Percentiles rank a stretch among this genome's conserved stretches.
Evolutionary conservation across 2,797 vertebrate genomes (phyloP).

Genomic region (Adelosebastes latens): DNA sequence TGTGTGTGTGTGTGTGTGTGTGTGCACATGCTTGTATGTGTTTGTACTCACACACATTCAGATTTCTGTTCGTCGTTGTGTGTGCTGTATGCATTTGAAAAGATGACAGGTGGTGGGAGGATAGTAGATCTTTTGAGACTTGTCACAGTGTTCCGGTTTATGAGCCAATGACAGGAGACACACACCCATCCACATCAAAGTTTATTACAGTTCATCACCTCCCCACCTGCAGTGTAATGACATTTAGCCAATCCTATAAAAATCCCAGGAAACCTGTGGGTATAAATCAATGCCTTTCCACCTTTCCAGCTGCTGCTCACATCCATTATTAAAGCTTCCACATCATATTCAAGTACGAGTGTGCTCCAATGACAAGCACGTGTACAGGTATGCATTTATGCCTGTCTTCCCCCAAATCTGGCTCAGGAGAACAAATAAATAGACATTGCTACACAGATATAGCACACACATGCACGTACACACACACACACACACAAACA

Average conservation of each 20-base stretch:
- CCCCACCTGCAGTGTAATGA: constrained; percentile 85
- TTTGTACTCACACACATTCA: constrained; percentile 28
- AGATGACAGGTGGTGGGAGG: constrained; percentile 70
- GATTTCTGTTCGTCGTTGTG: constrained; percentile 27
- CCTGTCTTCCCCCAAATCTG: constrained; percentile 43
- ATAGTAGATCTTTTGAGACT: constrained; percentile 76
- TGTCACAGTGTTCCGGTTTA: constrained; percentile 77
- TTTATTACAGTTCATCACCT: constrained; percentile 87
- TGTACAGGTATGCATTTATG: constrained; percentile 48
- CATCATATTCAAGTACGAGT: constrained; percentile 71
- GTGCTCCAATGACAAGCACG: constrained; percentile 57
- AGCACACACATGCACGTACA: neutral
- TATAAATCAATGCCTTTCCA: constrained; percentile 84
- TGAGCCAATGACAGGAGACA: constrained; percentile 78
- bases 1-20: neutral
- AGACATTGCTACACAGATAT: neutral
- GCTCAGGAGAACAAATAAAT: constrained; percentile 57
- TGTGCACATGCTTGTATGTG: neutral
- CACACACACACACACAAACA: constrained; percentile 16
- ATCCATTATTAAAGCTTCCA: constrained; percentile 84
- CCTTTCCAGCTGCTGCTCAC: constrained; percentile 81
- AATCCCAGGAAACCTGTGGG: constrained; percentile 83
- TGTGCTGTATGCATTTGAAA: constrained; percentile 47
- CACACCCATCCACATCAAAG: constrained; percentile 83
- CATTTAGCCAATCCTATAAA: constrained; percentile 88